Evolutionary conservation across 2,888 invertebrate genomes (phyloP), one percentile per base, ranked within the genome.

Genomic region (Odontothrips loti): DNA sequence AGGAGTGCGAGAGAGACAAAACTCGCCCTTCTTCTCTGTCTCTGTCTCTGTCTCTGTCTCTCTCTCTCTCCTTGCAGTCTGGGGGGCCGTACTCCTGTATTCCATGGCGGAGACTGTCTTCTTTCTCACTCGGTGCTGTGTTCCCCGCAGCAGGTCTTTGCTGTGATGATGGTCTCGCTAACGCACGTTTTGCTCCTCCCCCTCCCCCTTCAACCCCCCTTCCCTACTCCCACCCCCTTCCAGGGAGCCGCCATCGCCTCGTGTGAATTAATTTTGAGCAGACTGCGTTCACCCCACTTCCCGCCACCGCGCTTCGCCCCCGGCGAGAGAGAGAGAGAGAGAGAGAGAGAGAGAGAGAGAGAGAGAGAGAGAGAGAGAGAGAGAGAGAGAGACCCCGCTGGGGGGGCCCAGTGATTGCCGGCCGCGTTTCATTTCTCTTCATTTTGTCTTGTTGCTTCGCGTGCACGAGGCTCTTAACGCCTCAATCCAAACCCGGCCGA

Each of bases 201-300:
- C 27, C 27, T 43, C 20, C 58, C 58, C 58, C 58, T n/a, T n/a
- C n/a, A n/a, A n/a, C 58, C 58, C 58, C 58, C 15, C 58, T 17
- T 15, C 58, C 10, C 17, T 17, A 11, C 58, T 2, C 15, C 58
- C 58, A 2, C 51, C 51, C 51, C 51, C 15, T n/a, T n/a, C n/a
- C 15, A 51, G 51, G 51, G 1, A 12, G 51, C 17, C 58, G 58
- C 58, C 20, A 17, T 6, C 17, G 10, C 27, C 27, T 75, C 27
- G 68, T 27, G 68, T 27, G 68, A 75, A 75, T 75, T 75, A 75
- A 75, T 75, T 75, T 75, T n/a, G 12, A 27, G 68, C 68, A 75
- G 68, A 75, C 68, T 75, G 68, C 3, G 34, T 43, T 23, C 68
- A 27, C 27, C 27, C 6, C 34, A 43, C 27, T 75, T 75, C 23